These are phyloP conservation scores for Tinamus guttatus DNA, from an alignment of 2,113 vertebrate genomes.

Conservation along the genomic window DNA sequence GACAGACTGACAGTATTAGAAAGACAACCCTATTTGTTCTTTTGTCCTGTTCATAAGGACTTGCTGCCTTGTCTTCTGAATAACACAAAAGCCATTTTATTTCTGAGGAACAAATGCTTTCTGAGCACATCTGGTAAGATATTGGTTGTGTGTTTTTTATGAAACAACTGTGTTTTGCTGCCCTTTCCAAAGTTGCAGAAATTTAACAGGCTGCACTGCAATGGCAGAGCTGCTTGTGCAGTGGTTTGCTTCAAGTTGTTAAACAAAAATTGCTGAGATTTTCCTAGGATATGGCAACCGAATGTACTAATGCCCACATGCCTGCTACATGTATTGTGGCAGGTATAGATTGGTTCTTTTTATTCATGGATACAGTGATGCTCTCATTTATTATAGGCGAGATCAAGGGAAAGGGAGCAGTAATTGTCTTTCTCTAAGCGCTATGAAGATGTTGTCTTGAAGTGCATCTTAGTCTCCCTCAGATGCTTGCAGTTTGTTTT, in stretches of 20 bases:
- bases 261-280: not conserved
- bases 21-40: not conserved
- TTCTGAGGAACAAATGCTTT: not conserved
- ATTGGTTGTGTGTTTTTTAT: not conserved
- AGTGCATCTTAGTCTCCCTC: not conserved
- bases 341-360: not conserved
- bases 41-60: constrained; percentile 11
- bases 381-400: not conserved
- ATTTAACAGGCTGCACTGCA: not conserved
- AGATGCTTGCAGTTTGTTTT: not conserved
- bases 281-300: not conserved
- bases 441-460: not conserved
- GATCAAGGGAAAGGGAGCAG: not conserved
- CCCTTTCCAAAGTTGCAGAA: not conserved
- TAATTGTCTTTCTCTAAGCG: not conserved
- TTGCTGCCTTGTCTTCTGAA: constrained; percentile 22
- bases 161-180: not conserved
- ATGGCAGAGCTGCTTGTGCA: not conserved
- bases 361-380: not conserved
- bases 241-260: not conserved
- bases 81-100: constrained; percentile 12
- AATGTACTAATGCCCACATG: not conserved
- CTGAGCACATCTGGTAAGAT: not conserved
- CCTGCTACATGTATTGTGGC: not conserved
- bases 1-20: not conserved